These are phyloP conservation scores for Eilema griseolum DNA, from an alignment of 2,888 invertebrate genomes.

Conservation along the genomic window DNA sequence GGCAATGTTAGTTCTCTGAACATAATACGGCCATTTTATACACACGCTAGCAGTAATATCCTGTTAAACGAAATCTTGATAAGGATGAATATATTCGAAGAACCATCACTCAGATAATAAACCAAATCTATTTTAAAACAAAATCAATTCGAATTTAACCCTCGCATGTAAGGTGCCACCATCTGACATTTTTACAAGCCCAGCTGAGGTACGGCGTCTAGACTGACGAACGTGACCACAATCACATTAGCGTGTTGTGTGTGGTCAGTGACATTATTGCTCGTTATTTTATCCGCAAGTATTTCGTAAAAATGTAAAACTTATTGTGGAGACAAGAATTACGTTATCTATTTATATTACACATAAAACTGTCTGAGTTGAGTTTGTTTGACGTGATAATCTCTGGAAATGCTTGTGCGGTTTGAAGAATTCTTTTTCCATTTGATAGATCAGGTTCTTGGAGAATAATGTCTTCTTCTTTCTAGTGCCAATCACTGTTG, in stretches of 20 bases:
- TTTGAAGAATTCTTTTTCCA: too few relatives aligned
- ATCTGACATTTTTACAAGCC: conserved; percentile 49
- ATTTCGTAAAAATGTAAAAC: conserved; percentile 16
- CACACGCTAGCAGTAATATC: neutral
- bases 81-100: neutral
- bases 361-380: neutral
- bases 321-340: conserved; percentile 1
- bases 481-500: too few relatives aligned
- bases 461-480: too few relatives aligned
- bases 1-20: too few relatives aligned
- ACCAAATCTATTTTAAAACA: conserved; percentile 29
- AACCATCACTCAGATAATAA: neutral
- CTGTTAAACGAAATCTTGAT: neutral
- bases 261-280: conserved; percentile 53
- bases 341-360: neutral
- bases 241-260: conserved; percentile 49
- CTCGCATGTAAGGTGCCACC: conserved; percentile 18
- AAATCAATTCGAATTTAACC: conserved; percentile 24
- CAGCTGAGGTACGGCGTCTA: conserved; percentile 46
- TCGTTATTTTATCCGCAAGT: conserved; percentile 14
- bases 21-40: too few relatives aligned
- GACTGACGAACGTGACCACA: conserved; percentile 50
- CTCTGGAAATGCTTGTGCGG: too few relatives aligned
- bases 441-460: too few relatives aligned
- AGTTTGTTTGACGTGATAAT: neutral